Evolutionary conservation across 2,888 invertebrate species (phyloP), one percentile per base, ranked within the genome.

Genomic region (Polia nebulosa): DNA sequence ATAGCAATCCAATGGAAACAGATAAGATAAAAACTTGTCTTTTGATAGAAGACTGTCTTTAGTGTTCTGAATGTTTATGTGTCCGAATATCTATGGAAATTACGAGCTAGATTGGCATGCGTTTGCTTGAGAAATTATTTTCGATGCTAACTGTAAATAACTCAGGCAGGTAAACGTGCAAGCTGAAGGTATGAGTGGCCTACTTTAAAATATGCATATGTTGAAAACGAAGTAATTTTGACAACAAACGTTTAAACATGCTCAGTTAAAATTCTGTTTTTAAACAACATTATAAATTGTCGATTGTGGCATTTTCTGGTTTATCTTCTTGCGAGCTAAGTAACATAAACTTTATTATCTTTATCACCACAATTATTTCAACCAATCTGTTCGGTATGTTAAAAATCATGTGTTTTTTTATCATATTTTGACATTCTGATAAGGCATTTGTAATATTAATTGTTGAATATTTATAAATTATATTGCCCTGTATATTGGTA

Each of bases 1-100:
- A 87, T 85, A 81, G 82, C 87, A 81, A 80, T 83, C 85, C 79
- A 88, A 87, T 90, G 86, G 86, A 88, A 82, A 87, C 87, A 91
- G 92, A 94, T 93, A 94, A 93, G 92, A 93, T 91, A 90, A 85
- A 85, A 87, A 85, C 70, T 82, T 79, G 84, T 82, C 76, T 81
- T 85, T 80, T 71, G 72, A 65, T 83, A 76, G 67, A 77, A 72
- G 72, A 76, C 81, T 73, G 71, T 81, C 75, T 73, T 81, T 67
- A 74, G 72, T 80, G 53, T 75, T 70, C 61, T 9, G 72, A 73
- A 66, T 78, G 70, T 83, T 75, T 82, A 85, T 84, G 70, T 73
- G 75, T 79, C 68, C 75, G 58, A 87, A 85, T 85, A 81, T 63
- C 72, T 82, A 87, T 84, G 84, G 77, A 87, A 87, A 87, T 87